These are phyloP conservation scores for Macrochelys suwanniensis DNA, from an alignment of 2,797 vertebrate species.

Conservation along the genomic window DNA sequence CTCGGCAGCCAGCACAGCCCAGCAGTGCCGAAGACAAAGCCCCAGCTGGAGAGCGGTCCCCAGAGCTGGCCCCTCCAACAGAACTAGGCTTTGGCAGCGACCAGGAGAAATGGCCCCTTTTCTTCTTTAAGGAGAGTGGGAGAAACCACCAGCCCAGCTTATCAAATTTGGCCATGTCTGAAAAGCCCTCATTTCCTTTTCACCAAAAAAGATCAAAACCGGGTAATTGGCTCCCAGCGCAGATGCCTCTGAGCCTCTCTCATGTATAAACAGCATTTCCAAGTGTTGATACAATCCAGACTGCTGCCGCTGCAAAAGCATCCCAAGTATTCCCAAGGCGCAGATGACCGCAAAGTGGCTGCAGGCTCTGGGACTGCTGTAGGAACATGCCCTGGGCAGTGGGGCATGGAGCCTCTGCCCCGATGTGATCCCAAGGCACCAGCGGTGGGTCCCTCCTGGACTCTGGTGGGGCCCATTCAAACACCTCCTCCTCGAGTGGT, in stretches of 20 bases:
- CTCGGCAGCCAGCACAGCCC: fast-evolving
- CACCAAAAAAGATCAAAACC: slow-evolving; percentile 81
- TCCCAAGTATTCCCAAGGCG: neutral
- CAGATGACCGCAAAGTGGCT: neutral
- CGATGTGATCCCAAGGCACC: neutral
- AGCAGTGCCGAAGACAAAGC: neutral
- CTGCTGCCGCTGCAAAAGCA: slow-evolving; percentile 23
- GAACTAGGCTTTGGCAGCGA: neutral
- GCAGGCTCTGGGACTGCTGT: neutral
- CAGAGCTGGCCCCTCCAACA: fast-evolving
- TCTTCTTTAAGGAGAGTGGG: fast-evolving
- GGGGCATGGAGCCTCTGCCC: neutral
- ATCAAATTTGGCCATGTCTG: slow-evolving; percentile 79
- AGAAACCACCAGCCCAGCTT: slow-evolving; percentile 49
- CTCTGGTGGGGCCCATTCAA: neutral
- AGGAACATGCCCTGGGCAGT: neutral
- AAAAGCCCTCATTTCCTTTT: slow-evolving; percentile 77
- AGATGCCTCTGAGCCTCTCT: slow-evolving; percentile 74
- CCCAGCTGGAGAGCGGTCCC: fast-evolving
- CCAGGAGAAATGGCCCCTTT: fast-evolving
- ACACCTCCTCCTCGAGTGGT: neutral
- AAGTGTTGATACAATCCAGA: slow-evolving; percentile 75
- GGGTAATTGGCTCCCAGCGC: slow-evolving; percentile 71
- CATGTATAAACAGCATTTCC: slow-evolving; percentile 79
- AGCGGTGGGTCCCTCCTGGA: too few species aligned